These are phyloP conservation scores for Lepisosteus oculatus DNA, from an alignment of 2,113 vertebrate species.

Conservation along the genomic window DNA sequence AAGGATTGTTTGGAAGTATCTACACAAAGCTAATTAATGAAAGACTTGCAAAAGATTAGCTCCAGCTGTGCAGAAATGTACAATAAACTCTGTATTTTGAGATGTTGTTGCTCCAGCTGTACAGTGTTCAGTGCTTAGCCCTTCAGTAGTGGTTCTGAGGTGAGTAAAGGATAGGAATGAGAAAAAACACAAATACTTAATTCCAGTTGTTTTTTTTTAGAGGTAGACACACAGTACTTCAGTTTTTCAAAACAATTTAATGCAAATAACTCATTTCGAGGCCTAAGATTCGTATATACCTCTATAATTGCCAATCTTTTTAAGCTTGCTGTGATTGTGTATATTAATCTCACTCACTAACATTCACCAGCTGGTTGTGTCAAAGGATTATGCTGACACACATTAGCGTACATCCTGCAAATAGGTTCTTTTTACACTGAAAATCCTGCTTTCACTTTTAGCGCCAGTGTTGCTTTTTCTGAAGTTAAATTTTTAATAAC, in stretches of 20 bases:
- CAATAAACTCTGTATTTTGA: background rate
- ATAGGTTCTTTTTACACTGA: too few species aligned
- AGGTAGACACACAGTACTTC: too few species aligned
- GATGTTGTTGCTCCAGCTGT: constrained; percentile 11
- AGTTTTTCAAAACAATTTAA: too few species aligned
- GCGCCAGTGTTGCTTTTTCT: too few species aligned
- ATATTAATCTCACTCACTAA: background rate
- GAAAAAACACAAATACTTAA: background rate
- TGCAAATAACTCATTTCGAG: too few species aligned
- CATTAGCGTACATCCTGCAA: too few species aligned
- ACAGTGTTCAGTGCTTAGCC: constrained; percentile 1
- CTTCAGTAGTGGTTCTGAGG: constrained; percentile 3
- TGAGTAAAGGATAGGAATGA: background rate
- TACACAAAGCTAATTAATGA: constrained; percentile 6
- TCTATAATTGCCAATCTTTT: background rate
- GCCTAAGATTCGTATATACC: too few species aligned
- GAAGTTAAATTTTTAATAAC: too few species aligned
- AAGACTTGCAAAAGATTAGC: constrained; percentile 10
- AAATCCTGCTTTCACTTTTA: too few species aligned
- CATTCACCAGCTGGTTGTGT: constrained; percentile 3
- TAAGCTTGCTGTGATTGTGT: background rate
- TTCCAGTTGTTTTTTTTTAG: background rate
- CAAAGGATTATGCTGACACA: background rate
- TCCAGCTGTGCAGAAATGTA: background rate
- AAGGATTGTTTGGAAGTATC: background rate